phyloP scores from a whole-genome alignment of 92 coral and sea anemone species.

The Bergia sp. region DNA sequence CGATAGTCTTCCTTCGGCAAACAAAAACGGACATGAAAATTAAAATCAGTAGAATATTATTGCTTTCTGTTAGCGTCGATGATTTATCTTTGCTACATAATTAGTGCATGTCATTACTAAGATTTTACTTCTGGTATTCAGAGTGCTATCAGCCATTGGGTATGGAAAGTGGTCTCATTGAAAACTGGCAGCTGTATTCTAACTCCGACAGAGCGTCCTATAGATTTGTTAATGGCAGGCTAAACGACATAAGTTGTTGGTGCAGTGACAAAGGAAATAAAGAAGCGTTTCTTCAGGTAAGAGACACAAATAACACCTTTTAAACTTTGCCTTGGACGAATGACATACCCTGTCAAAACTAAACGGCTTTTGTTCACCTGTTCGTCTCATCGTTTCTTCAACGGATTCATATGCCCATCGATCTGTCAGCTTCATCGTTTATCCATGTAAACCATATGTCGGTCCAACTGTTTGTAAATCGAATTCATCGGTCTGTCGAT shows the following conservation, averaged over 20 bases:
- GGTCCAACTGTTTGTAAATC: too few relatives aligned
- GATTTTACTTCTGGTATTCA: not conserved
- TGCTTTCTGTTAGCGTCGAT: too few relatives aligned
- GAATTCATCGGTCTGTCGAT: too few relatives aligned
- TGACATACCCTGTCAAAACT: not conserved
- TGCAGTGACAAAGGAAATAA: not conserved
- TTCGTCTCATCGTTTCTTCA: not conserved
- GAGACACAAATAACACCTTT: not conserved
- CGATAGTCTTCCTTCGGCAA: too few relatives aligned
- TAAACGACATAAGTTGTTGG: not conserved
- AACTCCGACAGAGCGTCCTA: not conserved
- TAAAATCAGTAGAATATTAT: too few relatives aligned
- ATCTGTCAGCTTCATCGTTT: too few relatives aligned
- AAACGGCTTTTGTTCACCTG: not conserved
- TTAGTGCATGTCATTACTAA: not conserved
- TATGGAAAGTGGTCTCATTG: not conserved
- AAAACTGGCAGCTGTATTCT: not conserved
- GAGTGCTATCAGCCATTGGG: slow-evolving; percentile 21
- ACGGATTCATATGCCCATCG: too few relatives aligned
- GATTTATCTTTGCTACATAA: not conserved
- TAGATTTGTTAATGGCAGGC: not conserved
- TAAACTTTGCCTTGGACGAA: not conserved
- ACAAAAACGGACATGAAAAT: too few relatives aligned
- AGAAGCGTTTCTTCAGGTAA: slow-evolving; percentile 20
- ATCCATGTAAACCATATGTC: too few relatives aligned